Base-by-base conservation (phyloP, 1,140 invertebrate species). In the Drosophila tropicalis region DNA sequence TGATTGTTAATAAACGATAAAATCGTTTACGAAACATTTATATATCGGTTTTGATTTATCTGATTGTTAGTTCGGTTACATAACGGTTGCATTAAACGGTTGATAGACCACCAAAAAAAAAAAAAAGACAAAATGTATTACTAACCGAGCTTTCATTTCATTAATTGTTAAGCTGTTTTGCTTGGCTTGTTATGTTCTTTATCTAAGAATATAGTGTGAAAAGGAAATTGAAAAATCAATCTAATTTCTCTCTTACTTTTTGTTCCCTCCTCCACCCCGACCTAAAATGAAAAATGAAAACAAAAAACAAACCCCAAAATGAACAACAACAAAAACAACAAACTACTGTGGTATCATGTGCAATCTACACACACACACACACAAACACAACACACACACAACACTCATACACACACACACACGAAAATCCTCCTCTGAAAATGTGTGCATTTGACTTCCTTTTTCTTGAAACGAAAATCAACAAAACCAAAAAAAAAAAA, bases 241-340 rank as follows among this genome's bases (percentile, higher is more conserved):
- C 90, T 91, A 91, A 91, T 91, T 51, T 72, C 79, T 91, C 90
- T 91, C 83, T 91, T 91, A 91, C 81, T 82, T 84, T 76, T 90
- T 81, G 74, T 90, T 90, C 83, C 76, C 79, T 22, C 40, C 13
- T 25, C 6, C 32, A 34, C 44, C 69, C 54, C 68, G 29, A 29
- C 56, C 39, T 40, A 76, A 57, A 29, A 29, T 29, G n/a, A 5
- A 29, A 29, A 29, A 29, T 29, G 29, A 29, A 5, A 25, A 25
- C 19, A 22, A 22, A 22, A 72, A 55, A 62, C 62, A 68, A 47
- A 65, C 61, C 25, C 25, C 62, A 62, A 67, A 60, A 63, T 54
- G 65, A 67, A 76, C 61, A 62, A 72, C 71, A 51, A 71, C 70
- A 63, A 62, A 41, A 77, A 77, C 57, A 76, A 62, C 70, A 51